Evolutionary conservation across 2,113 vertebrate species (phyloP), one percentile per base, ranked within the genome.

Genomic region (Pomatorhinus ruficollis): DNA sequence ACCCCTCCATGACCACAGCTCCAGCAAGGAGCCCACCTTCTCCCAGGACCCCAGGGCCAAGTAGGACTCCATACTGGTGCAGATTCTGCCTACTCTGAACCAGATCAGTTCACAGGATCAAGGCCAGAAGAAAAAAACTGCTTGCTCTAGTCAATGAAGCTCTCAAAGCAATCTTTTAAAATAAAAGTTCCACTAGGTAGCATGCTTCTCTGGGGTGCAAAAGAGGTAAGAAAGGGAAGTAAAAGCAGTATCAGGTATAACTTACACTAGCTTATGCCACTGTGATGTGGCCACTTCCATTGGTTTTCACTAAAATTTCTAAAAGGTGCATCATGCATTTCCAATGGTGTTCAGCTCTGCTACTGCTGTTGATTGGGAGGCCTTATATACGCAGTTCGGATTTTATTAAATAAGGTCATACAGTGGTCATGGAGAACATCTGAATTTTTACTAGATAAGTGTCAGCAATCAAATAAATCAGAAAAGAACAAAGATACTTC

Each of bases 21-120:
- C 45, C 45, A 77, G 18, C 33, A 40, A 54, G n/a, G 20, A 92
- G 17, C 22, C 5, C 47, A 33, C 25, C 37, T 81, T 75, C 23
- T 40, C 31, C 54, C 63, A 49, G n/a, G 24, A 61, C 5, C 16
- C 22, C 2, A 5, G 17, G 72, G 42, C 56, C 60, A 44, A 87
- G 40, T 1, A 5, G 47, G 16, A 33, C n/a, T 56, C 33, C 1
- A 0, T 19, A 12, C 23, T 64, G 40, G 31, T 5, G 5, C 35
- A 83, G 56, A 19, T 23, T 30, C 45, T 91, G 37, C 42, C 18
- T 53, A 1, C 37, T 23, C 54, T 65, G 45, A 54, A 47, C 64
- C 45, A 33, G 28, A 35, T 9, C 50, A n/a, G 5, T 28, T 44
- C 35, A 8, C 57, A 76, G 61, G n/a, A 68, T 50, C 14, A 15